A percentile compares a stretch with the other conserved stretches of the same genome.
Evolutionary conservation across 1,140 invertebrate species (phyloP).

Genomic region (Drosophila truncata): DNA sequence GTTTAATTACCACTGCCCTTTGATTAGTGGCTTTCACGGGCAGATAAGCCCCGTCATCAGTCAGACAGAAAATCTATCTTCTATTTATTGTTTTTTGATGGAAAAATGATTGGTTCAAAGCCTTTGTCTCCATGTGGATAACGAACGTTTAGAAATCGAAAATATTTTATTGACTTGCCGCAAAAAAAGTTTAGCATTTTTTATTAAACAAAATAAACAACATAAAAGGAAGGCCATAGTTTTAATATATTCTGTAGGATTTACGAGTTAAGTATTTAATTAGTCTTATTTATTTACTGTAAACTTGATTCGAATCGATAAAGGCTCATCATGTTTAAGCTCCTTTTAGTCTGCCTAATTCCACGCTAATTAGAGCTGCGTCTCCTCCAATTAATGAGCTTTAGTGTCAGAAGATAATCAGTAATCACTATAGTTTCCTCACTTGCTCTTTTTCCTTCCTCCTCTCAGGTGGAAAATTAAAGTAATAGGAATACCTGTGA

Average conservation of each 20-base stretch:
- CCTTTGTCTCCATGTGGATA: not conserved
- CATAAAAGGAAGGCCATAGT: no score
- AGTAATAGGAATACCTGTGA: constrained; percentile 45
- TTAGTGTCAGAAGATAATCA: constrained; percentile 18
- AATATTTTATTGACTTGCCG: constrained; percentile 12
- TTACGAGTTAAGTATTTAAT: not conserved
- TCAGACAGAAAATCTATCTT: constrained; percentile 23
- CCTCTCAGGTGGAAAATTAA: constrained; percentile 25
- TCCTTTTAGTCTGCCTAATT: constrained; percentile 36
- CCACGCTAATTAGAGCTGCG: constrained; percentile 60
- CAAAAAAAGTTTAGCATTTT: not conserved
- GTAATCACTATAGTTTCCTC: constrained; percentile 9
- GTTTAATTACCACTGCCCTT: constrained; percentile 43
- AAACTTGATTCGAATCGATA: constrained; percentile 8
- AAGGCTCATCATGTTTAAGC: not conserved
- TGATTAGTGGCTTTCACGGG: constrained; percentile 45
- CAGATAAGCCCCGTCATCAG: constrained; percentile 40
- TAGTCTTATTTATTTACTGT: not conserved
- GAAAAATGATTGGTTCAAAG: constrained; percentile 27
- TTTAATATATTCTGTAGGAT: not conserved
- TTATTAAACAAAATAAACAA: not conserved
- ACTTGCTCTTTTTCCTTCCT: not conserved
- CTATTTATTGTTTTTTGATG: constrained; percentile 13
- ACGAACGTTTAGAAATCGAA: constrained; percentile 8
- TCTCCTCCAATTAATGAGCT: constrained; percentile 58